Conservation (phyloP, 2,888 invertebrate species). For the Drosophila crucigera region DNA sequence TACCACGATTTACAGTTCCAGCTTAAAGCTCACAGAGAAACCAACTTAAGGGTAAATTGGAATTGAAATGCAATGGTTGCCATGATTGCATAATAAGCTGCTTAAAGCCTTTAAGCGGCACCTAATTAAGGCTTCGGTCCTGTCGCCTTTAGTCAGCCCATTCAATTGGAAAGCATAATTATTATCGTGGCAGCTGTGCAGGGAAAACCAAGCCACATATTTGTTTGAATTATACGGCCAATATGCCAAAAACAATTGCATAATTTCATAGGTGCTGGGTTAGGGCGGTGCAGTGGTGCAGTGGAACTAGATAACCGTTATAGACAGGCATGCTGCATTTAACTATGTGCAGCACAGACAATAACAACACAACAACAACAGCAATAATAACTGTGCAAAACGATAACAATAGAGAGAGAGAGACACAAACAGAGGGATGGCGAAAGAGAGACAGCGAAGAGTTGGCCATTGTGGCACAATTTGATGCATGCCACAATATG, state of each 20-base stretch:
- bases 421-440: slow-evolving; percentile 2
- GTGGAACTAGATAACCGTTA: no score
- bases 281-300: neutral
- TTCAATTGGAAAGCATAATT: slow-evolving; percentile 69
- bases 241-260: slow-evolving; percentile 63
- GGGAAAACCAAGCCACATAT: slow-evolving; percentile 41
- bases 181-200: slow-evolving; percentile 39
- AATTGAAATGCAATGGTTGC: neutral
- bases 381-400: slow-evolving; percentile 63
- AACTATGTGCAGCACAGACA: slow-evolving; percentile 65
- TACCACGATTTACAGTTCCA: slow-evolving; percentile 10
- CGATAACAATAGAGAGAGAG: slow-evolving; percentile 54
- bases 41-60: neutral
- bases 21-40: slow-evolving; percentile 13
- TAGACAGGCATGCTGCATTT: slow-evolving; percentile 48
- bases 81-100: slow-evolving; percentile 6
- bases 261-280: neutral
- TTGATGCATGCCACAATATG: slow-evolving; percentile 62
- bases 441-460: neutral
- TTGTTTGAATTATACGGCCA: slow-evolving; percentile 62
- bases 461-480: slow-evolving; percentile 49
- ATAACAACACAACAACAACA: slow-evolving; percentile 34
- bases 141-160: slow-evolving; percentile 14
- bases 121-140: slow-evolving; percentile 17
- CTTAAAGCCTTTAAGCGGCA: slow-evolving; percentile 22